Evolutionary conservation across 2,888 invertebrate genomes (phyloP).

Genomic region (Melinaea menophilus): DNA sequence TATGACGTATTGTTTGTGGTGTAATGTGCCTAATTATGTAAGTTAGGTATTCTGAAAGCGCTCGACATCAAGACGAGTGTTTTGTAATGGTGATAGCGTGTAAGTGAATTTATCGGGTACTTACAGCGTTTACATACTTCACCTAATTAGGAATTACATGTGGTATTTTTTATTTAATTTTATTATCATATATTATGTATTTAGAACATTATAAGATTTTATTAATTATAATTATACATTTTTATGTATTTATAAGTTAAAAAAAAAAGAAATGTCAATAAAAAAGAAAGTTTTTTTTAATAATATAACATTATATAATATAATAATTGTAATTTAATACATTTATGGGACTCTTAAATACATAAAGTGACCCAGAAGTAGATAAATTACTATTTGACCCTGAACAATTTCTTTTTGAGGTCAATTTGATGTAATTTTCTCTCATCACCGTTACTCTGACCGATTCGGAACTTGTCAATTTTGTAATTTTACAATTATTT

Average conservation of each 20-base stretch:
- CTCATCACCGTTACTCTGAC: constrained; percentile 1
- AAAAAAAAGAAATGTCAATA: no score
- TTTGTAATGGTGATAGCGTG: constrained; percentile 28
- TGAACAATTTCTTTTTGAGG: neutral
- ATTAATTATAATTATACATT: no score
- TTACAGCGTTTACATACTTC: neutral
- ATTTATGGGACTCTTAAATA: no score
- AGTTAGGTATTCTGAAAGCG: constrained; percentile 31
- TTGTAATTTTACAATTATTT: constrained; percentile 17
- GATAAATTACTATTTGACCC: constrained; percentile 3
- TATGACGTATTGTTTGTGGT: constrained; percentile 50
- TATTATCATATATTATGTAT: no score
- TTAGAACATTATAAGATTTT: no score
- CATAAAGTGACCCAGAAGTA: neutral
- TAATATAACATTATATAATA: no score
- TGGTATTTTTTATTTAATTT: no score
- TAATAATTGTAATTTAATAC: no score
- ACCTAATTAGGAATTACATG: neutral
- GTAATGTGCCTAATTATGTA: constrained; percentile 35
- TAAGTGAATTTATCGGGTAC: constrained; percentile 19
- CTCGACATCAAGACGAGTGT: constrained; percentile 31
- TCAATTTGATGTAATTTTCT: constrained; percentile 1
- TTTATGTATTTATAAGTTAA: no score
- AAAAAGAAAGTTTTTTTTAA: no score
- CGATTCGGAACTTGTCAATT: constrained; percentile 6